Percentiles rank a stretch among this genome's conserved stretches.
Conservation (phyloP, 2,797 vertebrate genomes). For the Ptychobarbus kaznakovi region DNA sequence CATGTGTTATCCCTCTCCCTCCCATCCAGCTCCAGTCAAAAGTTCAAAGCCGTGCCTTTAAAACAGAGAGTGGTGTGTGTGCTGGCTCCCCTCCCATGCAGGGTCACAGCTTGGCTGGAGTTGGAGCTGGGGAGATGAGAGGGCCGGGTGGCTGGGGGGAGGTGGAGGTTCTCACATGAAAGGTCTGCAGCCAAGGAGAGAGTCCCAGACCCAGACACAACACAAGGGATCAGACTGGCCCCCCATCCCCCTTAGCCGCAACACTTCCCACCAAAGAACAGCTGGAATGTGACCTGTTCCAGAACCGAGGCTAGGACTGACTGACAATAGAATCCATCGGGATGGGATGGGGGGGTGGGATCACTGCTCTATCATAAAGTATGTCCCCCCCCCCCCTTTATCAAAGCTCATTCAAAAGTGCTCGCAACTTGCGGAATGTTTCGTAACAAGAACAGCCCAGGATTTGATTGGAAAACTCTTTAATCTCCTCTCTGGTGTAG, state of each 20-base stretch:
- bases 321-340: conserved; percentile 65
- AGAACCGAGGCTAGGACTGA: conserved; percentile 72
- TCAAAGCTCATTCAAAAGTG: conserved; percentile 30
- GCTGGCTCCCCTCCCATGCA: conserved; percentile 51
- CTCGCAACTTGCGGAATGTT: not conserved
- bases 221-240: conserved; percentile 73
- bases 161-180: conserved; percentile 63
- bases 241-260: conserved; percentile 65
- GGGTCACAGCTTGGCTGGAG: conserved; percentile 62
- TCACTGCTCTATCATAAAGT: conserved; percentile 51
- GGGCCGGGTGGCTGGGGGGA: conserved; percentile 58
- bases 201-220: conserved; percentile 85
- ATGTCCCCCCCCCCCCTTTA: not conserved
- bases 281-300: conserved; percentile 85
- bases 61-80: conserved; percentile 56
- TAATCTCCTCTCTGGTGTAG: conserved; percentile 9
- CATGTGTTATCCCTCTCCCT: conserved; percentile 59
- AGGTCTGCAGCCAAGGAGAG: conserved; percentile 66
- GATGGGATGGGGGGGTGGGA: conserved; percentile 61
- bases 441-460: not conserved
- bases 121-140: conserved; percentile 60
- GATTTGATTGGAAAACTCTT: conserved; percentile 25
- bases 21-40: conserved; percentile 61
- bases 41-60: conserved; percentile 64
- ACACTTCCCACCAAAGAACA: conserved; percentile 73